phyloP scores from a whole-genome alignment of 2,888 invertebrate species.

The Agrotis puta region DNA sequence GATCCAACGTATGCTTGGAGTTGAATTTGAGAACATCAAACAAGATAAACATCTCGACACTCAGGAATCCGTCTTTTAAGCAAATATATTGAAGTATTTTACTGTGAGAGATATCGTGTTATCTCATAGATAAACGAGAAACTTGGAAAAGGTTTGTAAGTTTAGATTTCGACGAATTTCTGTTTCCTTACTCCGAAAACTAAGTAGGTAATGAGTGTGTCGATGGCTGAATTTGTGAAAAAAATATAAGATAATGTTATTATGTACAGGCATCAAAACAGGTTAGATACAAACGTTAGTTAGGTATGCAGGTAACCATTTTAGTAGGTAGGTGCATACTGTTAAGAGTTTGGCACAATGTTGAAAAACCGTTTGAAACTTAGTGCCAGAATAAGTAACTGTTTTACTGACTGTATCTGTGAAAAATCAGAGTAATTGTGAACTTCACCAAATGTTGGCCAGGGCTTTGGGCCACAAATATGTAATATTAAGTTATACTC shows the following conservation, averaged over 20 bases:
- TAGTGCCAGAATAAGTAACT: too few relatives aligned
- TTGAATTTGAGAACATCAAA: conserved; percentile 47
- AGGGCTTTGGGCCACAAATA: too few relatives aligned
- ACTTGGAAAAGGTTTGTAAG: not conserved
- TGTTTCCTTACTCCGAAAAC: not conserved
- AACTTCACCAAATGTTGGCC: not conserved
- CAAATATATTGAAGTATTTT: conserved; percentile 51
- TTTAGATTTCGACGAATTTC: conserved; percentile 22
- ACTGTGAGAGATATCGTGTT: conserved; percentile 55
- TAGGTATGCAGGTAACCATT: too few relatives aligned
- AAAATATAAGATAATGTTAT: too few relatives aligned
- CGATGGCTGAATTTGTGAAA: not conserved
- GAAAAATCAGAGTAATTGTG: not conserved
- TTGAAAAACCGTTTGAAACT: too few relatives aligned
- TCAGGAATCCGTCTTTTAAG: conserved; percentile 37
- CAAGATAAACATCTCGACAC: conserved; percentile 41
- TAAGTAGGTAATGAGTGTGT: not conserved
- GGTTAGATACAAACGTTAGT: too few relatives aligned
- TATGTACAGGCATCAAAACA: too few relatives aligned
- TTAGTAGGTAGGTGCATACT: too few relatives aligned
- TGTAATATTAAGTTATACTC: not conserved
- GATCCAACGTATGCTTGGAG: conserved; percentile 10
- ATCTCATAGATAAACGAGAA: conserved; percentile 55
- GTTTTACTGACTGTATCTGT: too few relatives aligned
- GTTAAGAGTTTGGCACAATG: too few relatives aligned